These are phyloP conservation scores for Champsocephalus esox DNA, from an alignment of 2,797 vertebrate genomes.

Conservation along the genomic window DNA sequence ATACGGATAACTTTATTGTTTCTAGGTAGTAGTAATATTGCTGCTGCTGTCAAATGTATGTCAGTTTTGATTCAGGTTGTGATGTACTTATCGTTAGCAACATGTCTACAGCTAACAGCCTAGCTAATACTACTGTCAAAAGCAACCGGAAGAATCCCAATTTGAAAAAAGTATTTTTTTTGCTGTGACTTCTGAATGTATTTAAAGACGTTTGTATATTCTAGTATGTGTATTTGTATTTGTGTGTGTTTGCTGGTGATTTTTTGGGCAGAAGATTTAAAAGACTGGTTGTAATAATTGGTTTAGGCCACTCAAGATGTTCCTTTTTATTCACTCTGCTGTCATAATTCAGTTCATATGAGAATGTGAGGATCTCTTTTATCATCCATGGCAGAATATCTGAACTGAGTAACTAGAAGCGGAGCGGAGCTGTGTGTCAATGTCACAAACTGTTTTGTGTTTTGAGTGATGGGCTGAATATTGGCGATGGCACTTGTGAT, in stretches of 20 bases:
- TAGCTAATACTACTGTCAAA: too few relatives aligned
- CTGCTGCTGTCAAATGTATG: too few relatives aligned
- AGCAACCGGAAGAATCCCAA: too few relatives aligned
- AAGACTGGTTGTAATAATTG: not conserved
- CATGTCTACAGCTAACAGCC: too few relatives aligned
- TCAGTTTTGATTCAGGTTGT: too few relatives aligned
- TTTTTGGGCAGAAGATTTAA: not conserved
- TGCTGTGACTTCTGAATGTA: too few relatives aligned
- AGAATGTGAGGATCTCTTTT: not conserved
- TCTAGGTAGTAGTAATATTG: too few relatives aligned
- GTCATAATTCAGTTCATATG: not conserved
- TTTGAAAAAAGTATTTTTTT: too few relatives aligned
- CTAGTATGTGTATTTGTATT: too few relatives aligned
- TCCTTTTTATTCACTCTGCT: not conserved
- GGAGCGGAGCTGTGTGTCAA: not conserved
- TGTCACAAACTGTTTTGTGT: slow-evolving; percentile 5
- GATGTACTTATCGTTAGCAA: too few relatives aligned
- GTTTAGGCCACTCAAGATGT: not conserved
- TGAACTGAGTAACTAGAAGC: not conserved
- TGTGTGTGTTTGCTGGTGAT: not conserved
- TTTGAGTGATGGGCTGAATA: not conserved
- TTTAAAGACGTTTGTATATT: not conserved
- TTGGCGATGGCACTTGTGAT: not conserved
- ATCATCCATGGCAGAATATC: not conserved
- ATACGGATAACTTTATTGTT: not conserved